Evolutionary conservation across 2,797 vertebrate species (phyloP), one percentile per base, ranked within the genome.

Genomic region (Epinephelus malabaricus): DNA sequence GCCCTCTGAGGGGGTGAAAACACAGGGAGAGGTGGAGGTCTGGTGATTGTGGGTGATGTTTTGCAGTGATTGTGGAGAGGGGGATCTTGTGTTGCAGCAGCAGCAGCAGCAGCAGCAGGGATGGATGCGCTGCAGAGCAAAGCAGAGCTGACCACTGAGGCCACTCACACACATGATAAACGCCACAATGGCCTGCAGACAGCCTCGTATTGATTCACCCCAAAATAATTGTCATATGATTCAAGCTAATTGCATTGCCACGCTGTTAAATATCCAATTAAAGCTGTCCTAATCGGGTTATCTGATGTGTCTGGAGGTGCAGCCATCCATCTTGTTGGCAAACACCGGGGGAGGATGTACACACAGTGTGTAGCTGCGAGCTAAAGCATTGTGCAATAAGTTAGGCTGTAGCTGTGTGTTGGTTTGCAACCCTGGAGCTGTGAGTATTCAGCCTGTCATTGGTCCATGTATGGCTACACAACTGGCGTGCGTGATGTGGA

Each of bases 61-160:
- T 92, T 93, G 94, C 91, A 78, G 77, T 84, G 89, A 89, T 92
- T 92, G 63, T 83, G 79, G 80, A 86, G 90, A 81, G 85, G 85
- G 63, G 80, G 89, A 84, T 91, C 73, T 81, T 76, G 80, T 93
- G 86, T 91, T 92, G 82, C 71, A 74, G 78, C 71, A 58, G 79
- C 72, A 84, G 79, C 63, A 60, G 79, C 45, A 49, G 47, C 85
- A 92, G 91, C 84, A 90, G 89, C 79, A 88, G 87, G 90, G 92
- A 94, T 91, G 93, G 93, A 95, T 94, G 93, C 93, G 92, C 92
- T 94, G 93, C 93, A 94, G 93, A 93, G 78, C 93, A 94, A 93
- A 93, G 78, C 76, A 60, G 74, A 78, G 86, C 85, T 90, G 89
- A 88, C 88, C 89, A 85, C 76, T 74, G 76, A 91, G 87, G 86